Evolutionary conservation across 2,888 invertebrate genomes (phyloP), one percentile per base, ranked within the genome.

Genomic region (Morpho achilles): DNA sequence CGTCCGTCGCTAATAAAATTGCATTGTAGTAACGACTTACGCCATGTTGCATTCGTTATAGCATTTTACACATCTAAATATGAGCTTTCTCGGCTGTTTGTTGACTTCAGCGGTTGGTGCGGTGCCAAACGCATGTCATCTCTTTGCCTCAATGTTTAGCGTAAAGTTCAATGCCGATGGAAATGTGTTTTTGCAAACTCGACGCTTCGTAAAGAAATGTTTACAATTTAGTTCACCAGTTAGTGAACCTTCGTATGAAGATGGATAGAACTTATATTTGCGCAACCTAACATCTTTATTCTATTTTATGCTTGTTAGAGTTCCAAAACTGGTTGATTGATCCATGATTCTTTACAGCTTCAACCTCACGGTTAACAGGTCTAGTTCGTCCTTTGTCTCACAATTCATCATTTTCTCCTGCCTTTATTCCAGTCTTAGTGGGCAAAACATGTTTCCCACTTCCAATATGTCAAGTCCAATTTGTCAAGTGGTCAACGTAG

Each of bases 141-240:
- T 70, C 72, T 58, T 53, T 56, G 41, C 56, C 53, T 53, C 56
- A 59, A 53, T 59, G 62, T 65, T 68, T 66, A 71, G 67, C 70
- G 61, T 75, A 76, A 82, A 85, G 85, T 86, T 86, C 86, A 86
- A 84, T 84, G 86, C 80, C 82, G 59, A 52, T 51, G 51, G 50
- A 10, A 75, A 67, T 62, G 64, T 66, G 67, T 68, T 68, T 32
- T 67, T 64, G 57, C 48, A 55, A 57, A 55, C 45, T 56, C 16
- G 45, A 52, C 51, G 53, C 43, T 32, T 16, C 23, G 10, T 44
- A 48, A 50, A 10, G 44, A 58, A 53, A 50, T 54, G 50, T 58
- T 53, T 53, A 53, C 22, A 39, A 43, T 32, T 32, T 32, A 32
- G 32, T 5, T 32, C 32, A 32, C 5, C 32, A 5, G 3, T 32